Base-by-base conservation (phyloP, 2,888 invertebrate species). In the Hartigia nigra region DNA sequence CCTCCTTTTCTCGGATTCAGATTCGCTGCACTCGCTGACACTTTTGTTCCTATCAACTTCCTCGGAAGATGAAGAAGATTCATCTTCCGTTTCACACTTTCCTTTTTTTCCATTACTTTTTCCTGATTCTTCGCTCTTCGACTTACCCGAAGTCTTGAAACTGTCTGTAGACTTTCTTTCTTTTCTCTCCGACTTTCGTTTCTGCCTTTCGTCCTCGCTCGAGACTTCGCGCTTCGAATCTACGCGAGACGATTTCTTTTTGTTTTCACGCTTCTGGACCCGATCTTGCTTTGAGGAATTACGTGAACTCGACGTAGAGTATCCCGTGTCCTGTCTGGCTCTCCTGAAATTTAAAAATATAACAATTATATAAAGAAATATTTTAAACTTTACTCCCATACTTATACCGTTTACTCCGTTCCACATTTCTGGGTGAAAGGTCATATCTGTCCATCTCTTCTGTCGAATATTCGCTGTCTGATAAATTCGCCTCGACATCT, bases 281-380 rank as follows among this genome's bases (percentile, higher is more conserved):
- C 85, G 87, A 12, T 86, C 86, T 55, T 84, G 88, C 77, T 86
- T 89, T 78, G 91, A 91, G 1, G 94, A 92, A 81, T 93, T 93
- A 84, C 94, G 93, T 0, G 95, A 95, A 88, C 94, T 95, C 77
- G 94, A 95, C 1, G 95, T 95, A 1, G 95, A 95, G 85, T 95
- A 95, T 14, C 95, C 95, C 0, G 95, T 95, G 86, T 95, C 95
- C 89, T 95, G 95, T 12, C 93, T 90, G 1, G 87, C 87, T 87
- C 91, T 92, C 80, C 93, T 93, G 79, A 79, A 88, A 86, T 77
- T 31, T 9, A 23, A 23, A 9, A 23, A 1, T 0, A 9, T 1
- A 23, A 55, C 55, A 55, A 23, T 31, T 23, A 55, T 32, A 3
- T 12, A 1, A 34, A 37, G 3, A 14, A 75, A 34, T 34, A 75